A percentile compares a stretch with the other conserved stretches of the same genome.
Evolutionary conservation across 2,113 vertebrate genomes (phyloP).

Genomic region (Aphyosemion australe): DNA sequence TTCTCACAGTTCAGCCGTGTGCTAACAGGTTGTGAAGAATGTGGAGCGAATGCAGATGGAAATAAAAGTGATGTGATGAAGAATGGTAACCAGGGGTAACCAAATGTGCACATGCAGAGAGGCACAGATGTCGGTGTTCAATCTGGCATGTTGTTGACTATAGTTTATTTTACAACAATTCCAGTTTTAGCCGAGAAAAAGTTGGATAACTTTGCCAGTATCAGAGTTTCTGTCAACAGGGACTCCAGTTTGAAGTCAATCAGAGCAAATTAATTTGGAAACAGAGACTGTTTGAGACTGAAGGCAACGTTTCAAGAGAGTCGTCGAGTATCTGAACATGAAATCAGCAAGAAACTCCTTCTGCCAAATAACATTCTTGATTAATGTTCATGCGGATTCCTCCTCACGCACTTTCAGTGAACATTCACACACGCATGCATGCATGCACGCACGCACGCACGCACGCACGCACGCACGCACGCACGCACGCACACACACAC

Average conservation of each 20-base stretch:
- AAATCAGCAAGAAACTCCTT: conserved; percentile 17
- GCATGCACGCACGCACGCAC: background rate
- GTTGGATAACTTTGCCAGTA: background rate
- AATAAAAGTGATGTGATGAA: too few relatives aligned
- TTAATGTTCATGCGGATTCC: conserved; percentile 1
- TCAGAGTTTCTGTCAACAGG: background rate
- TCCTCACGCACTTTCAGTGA: conserved; percentile 30
- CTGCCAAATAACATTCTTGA: background rate
- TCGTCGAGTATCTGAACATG: background rate
- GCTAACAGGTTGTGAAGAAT: too few relatives aligned
- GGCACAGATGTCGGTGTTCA: too few relatives aligned
- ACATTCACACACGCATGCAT: background rate
- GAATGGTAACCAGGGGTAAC: too few relatives aligned
- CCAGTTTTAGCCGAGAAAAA: background rate
- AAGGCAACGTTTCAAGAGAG: background rate
- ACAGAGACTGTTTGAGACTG: background rate
- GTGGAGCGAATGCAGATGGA: too few relatives aligned
- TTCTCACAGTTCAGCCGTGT: too few relatives aligned
- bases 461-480: background rate
- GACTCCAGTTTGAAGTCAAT: background rate
- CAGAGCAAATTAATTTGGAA: too few relatives aligned
- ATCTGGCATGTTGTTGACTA: too few relatives aligned
- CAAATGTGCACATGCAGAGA: too few relatives aligned
- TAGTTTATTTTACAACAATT: too few relatives aligned
- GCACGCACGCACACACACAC: background rate